Evolutionary conservation across 2,113 vertebrate genomes (phyloP), one percentile per base, ranked within the genome.

Genomic region (Sardina pilchardus): DNA sequence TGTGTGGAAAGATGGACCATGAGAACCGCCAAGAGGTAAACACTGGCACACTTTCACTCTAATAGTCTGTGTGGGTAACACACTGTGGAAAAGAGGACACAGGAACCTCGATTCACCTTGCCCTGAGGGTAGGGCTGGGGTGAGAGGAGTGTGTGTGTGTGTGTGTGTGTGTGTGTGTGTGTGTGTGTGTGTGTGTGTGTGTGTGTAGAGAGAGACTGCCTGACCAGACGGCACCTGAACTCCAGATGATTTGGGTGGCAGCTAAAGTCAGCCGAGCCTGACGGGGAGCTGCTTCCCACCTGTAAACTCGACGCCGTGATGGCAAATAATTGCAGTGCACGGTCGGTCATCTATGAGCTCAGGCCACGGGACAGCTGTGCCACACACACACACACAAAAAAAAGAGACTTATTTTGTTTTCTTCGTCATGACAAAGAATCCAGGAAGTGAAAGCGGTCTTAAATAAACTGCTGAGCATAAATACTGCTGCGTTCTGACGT

Each of bases 21-120:
- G 87, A 82, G 85, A 86, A 86, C 75, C 30, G 88, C 89, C 88
- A 86, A 78, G 67, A 85, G 88, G 87, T 80, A 81, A 83, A 88
- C 84, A 86, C 45, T 81, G 89, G 71, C 88, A 89, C 85, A 89
- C 84, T 88, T 90, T 87, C 26, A 47, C 84, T 85, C 90, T 90
- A 88, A 91, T 89, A 84, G 87, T 84, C 67, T 86, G 81, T 86
- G 48, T 53, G 85, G 85, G 78, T 93, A 91, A 95, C 93, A 91
- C 87, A 78, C 86, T 92, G 91, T 93, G 89, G 90, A 95, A 94
- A 94, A 89, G 88, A 94, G 92, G 92, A 93, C 93, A 92, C 67
- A 84, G 91, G 93, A 93, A 93, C 93, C 90, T 92, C 88, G 92
- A 90, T 92, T 93, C 90, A 87, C 85, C 88, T 87, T 87, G 86